Conservation (phyloP, 1,140 invertebrate genomes). For the Trichoplusia ni region DNA sequence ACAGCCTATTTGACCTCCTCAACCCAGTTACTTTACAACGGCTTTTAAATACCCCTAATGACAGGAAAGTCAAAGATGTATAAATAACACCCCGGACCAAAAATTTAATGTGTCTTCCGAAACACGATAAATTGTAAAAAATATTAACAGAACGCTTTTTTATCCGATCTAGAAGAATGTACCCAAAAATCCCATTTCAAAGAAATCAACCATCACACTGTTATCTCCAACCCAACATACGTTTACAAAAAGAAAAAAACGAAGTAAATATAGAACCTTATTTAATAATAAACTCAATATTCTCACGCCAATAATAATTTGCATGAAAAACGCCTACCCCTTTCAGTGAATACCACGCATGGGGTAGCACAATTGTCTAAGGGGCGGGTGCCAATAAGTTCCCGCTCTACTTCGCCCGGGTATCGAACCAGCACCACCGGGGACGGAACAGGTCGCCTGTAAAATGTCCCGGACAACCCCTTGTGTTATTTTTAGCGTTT, state of each 20-base stretch:
- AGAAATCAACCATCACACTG: no score
- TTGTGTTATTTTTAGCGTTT: conserved; percentile 27
- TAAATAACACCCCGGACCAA: no score
- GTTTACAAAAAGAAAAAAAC: background rate
- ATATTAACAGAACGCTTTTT: no score
- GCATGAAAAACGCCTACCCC: conserved; percentile 33
- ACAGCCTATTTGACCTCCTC: no score
- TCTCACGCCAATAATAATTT: conserved; percentile 18
- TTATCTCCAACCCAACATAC: background rate
- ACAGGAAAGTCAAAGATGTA: no score
- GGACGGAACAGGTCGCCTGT: conserved; percentile 35
- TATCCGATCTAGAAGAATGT: no score
- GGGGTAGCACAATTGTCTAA: conserved; percentile 47
- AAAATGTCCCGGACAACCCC: conserved; percentile 18
- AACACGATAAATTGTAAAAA: no score
- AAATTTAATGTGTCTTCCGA: no score
- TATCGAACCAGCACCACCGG: conserved; percentile 45
- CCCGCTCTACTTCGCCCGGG: conserved; percentile 58
- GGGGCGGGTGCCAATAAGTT: conserved; percentile 43
- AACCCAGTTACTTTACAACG: no score
- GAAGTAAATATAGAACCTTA: background rate
- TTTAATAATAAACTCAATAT: conserved; percentile 1
- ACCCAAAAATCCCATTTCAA: no score
- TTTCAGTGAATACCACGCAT: conserved; percentile 44
- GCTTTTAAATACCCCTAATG: no score